These are phyloP conservation scores for Lepidostoma basale DNA, from an alignment of 1,140 invertebrate genomes.

Conservation along the genomic window DNA sequence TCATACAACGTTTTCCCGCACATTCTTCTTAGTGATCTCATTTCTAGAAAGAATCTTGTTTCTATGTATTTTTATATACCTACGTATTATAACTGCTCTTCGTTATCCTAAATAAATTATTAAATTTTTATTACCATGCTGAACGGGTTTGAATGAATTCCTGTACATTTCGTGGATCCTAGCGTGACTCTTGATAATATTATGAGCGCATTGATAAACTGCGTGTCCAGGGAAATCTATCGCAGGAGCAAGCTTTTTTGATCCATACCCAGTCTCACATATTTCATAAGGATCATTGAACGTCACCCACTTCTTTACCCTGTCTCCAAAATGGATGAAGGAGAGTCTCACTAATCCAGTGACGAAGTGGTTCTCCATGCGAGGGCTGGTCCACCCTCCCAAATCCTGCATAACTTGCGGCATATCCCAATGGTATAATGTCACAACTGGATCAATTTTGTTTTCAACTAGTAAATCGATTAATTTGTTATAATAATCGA, in stretches of 20 bases:
- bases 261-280: constrained; percentile 53
- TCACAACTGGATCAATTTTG: constrained; percentile 62
- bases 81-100: too few species aligned
- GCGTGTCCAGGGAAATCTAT: constrained; percentile 59
- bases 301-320: constrained; percentile 57
- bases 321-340: constrained; percentile 56
- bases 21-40: too few species aligned
- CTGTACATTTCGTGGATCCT: constrained; percentile 70
- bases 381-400: constrained; percentile 53
- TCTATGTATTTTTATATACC: too few species aligned
- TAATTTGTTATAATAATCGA: constrained; percentile 65
- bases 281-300: constrained; percentile 58
- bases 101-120: too few species aligned
- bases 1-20: too few species aligned
- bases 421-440: constrained; percentile 55
- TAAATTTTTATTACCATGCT: constrained; percentile 64
- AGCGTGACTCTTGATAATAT: constrained; percentile 66
- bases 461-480: constrained; percentile 62
- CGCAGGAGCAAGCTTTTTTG: constrained; percentile 51
- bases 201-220: constrained; percentile 68
- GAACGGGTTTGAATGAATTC: constrained; percentile 63
- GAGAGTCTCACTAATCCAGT: constrained; percentile 55
- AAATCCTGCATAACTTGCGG: constrained; percentile 54
- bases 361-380: constrained; percentile 58
- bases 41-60: too few species aligned